These are phyloP conservation scores for Anolis carolinensis DNA, from an alignment of 2,113 vertebrate species.

Conservation along the genomic window DNA sequence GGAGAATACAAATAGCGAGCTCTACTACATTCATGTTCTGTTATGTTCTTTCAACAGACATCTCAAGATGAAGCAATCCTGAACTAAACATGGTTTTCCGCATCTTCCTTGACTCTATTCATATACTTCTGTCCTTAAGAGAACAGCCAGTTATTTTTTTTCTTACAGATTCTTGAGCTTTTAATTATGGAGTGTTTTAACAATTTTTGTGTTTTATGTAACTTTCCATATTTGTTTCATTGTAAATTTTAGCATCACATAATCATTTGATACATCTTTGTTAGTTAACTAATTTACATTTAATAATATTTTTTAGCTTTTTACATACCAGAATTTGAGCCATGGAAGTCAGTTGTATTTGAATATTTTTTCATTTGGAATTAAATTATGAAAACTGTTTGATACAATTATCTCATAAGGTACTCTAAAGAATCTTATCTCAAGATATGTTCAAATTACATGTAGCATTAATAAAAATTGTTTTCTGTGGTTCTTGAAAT, in stretches of 20 bases:
- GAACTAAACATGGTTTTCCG: too few relatives aligned
- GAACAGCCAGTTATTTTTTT: background rate
- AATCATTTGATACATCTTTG: background rate
- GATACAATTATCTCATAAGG: background rate
- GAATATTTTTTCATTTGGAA: background rate
- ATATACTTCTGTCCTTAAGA: too few relatives aligned
- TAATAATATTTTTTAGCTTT: background rate
- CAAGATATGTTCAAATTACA: background rate
- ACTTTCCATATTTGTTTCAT: background rate
- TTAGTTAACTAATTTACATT: background rate
- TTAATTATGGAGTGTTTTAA: too few relatives aligned
- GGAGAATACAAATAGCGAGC: background rate
- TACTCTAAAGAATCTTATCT: background rate
- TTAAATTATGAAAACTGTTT: background rate
- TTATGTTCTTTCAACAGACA: background rate
- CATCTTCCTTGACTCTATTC: too few relatives aligned
- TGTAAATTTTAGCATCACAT: background rate
- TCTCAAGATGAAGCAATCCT: too few relatives aligned
- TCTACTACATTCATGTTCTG: background rate
- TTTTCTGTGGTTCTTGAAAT: background rate
- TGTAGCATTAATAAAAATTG: background rate
- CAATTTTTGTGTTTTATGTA: background rate
- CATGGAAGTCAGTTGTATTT: background rate
- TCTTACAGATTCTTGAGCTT: background rate
- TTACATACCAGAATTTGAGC: background rate